Evolutionary conservation across 2,888 invertebrate genomes (phyloP).

Genomic region (Melipona bicolor): DNA sequence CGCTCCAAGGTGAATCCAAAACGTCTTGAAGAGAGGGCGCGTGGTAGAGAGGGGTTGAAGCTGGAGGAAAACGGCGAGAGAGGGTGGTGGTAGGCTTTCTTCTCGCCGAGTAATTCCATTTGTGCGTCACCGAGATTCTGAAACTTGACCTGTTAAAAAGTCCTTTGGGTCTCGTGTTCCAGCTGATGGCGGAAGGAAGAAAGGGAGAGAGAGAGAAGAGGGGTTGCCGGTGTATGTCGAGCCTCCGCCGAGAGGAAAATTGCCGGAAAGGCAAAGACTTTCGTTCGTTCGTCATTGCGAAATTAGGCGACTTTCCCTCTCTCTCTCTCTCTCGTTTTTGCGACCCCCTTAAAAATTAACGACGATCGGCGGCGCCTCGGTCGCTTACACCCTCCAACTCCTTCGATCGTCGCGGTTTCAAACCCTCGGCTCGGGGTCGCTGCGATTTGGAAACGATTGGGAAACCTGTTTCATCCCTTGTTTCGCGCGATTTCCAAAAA

Average conservation of each 20-base stretch:
- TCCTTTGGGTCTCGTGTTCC: constrained; percentile 74
- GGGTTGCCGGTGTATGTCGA: constrained; percentile 3
- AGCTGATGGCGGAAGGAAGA: neutral
- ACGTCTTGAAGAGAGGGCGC: constrained; percentile 43
- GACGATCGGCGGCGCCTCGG: neutral
- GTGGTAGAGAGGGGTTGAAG: constrained; percentile 1
- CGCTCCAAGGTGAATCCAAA: constrained; percentile 45
- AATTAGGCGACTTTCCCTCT: constrained; percentile 9
- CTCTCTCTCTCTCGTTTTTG: neutral
- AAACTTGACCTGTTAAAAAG: constrained; percentile 83
- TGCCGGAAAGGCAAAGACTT: constrained; percentile 40
- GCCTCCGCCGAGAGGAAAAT: constrained; percentile 40
- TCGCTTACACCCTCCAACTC: neutral
- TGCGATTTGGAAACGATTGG: constrained; percentile 7
- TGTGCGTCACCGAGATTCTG: constrained; percentile 78
- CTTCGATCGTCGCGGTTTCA: neutral
- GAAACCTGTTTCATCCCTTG: neutral
- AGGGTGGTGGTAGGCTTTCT: constrained; percentile 58
- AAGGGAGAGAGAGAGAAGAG: neutral
- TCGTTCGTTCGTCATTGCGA: constrained; percentile 31
- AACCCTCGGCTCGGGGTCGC: neutral
- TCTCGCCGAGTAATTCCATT: constrained; percentile 78
- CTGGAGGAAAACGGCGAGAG: constrained; percentile 44
- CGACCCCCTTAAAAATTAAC: constrained; percentile 23
- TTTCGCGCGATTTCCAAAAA: neutral